Conservation (phyloP, 2,797 vertebrate species). For the Glyptemys insculpta region DNA sequence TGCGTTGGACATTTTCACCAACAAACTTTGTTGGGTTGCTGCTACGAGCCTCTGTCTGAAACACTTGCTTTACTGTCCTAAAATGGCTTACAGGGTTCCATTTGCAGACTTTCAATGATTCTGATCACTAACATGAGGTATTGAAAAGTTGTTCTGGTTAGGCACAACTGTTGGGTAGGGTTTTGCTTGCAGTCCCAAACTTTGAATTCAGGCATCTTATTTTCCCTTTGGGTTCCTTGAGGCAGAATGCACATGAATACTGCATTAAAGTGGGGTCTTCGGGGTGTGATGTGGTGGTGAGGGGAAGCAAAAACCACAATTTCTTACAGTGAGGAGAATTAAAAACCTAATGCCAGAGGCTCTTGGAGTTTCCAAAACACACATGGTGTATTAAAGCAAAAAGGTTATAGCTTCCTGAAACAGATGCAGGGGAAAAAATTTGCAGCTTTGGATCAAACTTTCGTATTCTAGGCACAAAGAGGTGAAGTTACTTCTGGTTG, state of each 20-base stretch:
- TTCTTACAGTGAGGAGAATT: neutral
- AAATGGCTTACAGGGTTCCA: neutral
- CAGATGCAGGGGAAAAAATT: neutral
- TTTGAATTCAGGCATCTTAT: neutral
- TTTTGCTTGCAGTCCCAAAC: neutral
- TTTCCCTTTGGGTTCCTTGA: neutral
- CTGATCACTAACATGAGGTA: neutral
- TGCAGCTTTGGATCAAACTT: neutral
- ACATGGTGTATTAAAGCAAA: rapidly evolving
- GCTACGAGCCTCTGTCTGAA: neutral
- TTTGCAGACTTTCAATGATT: neutral
- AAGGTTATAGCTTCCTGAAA: neutral
- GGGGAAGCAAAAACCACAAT: neutral
- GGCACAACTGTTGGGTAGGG: neutral
- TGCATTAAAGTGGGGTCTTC: neutral
- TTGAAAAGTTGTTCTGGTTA: neutral
- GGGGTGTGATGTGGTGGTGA: neutral
- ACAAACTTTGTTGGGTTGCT: neutral
- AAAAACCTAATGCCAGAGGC: rapidly evolving
- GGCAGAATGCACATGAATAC: neutral
- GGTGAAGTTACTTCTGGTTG: neutral
- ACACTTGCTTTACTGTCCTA: neutral
- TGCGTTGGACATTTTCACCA: neutral
- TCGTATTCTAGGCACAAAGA: rapidly evolving
- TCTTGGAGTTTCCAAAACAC: neutral